These are phyloP conservation scores for Scaptomyza hsui DNA, from an alignment of 1,140 invertebrate genomes.

Conservation along the genomic window DNA sequence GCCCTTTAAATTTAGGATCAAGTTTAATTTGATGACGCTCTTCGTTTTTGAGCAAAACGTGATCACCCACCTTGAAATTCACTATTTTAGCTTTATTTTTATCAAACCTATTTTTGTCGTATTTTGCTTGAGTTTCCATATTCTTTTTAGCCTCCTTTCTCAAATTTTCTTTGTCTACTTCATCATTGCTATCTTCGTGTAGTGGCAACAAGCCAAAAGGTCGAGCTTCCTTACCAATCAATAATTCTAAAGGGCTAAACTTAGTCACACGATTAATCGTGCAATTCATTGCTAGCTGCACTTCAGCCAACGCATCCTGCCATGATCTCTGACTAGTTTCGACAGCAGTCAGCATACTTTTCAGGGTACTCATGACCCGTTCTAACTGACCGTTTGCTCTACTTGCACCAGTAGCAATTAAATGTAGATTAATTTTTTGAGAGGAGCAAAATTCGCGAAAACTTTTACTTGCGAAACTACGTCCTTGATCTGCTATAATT, in stretches of 20 bases:
- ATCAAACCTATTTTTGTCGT: slow-evolving; percentile 23
- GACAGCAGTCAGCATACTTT: not conserved
- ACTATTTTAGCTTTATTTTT: slow-evolving; percentile 6
- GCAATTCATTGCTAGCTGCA: slow-evolving; percentile 60
- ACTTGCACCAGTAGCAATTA: slow-evolving; percentile 1
- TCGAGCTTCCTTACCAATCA: too few relatives aligned
- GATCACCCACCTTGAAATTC: too few relatives aligned
- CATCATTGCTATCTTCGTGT: slow-evolving; percentile 16
- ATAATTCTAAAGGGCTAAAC: not conserved
- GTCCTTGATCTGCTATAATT: slow-evolving; percentile 2
- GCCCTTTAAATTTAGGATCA: slow-evolving; percentile 11
- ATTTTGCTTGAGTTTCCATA: slow-evolving; percentile 18
- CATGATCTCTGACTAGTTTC: slow-evolving; percentile 2
- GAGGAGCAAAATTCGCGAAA: not conserved
- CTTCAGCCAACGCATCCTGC: not conserved
- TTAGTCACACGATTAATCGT: slow-evolving; percentile 61
- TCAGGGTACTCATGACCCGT: not conserved
- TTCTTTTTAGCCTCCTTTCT: slow-evolving; percentile 13
- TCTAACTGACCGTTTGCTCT: not conserved
- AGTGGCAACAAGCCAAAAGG: slow-evolving; percentile 31
- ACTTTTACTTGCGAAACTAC: too few relatives aligned
- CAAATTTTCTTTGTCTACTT: slow-evolving; percentile 19
- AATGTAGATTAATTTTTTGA: slow-evolving; percentile 5
- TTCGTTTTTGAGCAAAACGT: too few relatives aligned
- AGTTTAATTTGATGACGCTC: slow-evolving; percentile 12